Evolutionary conservation across 2,888 invertebrate species (phyloP), one percentile per base, ranked within the genome.

Genomic region (Hypercompe scribonia): DNA sequence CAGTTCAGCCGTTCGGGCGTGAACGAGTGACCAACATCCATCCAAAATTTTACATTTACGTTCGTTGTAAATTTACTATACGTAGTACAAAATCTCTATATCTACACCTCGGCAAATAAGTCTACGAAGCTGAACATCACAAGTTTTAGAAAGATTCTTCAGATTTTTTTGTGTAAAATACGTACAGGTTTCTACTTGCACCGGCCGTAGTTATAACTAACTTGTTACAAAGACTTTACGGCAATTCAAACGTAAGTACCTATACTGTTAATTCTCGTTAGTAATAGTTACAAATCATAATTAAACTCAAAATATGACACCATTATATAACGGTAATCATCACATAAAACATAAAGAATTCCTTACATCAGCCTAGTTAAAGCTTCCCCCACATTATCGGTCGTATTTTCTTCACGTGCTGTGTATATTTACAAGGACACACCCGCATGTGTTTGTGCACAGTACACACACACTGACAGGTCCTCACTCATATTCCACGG

Each of bases 401-500:
- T 18, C 28, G 7, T 61, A 31, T 31, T 61, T 61, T 61, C 15
- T 61, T 61, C 18, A 58, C 58, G 58, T 61, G 61, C 61, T 61
- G 13, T 58, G 58, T 58, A 28, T 28, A 13, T 13, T 58, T 58
- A 58, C 58, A 58, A 54, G 28, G 5, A 58, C 28, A 58, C 58
- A 15, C 28, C 1, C 18, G 31, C 7, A 18, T 61, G 61, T 61
- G 31, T 61, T 31, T 31, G 61, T 61, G 18, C 24, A 34, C 50
- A 68, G 31, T 68, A 50, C 46, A 67, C 67, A 61, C 67, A 39
- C 65, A 66, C 65, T 11, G 54, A 36, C 21, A 65, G 50, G 18
- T 65, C 76, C 75, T 63, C 75, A 67, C 77, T 77, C 82, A 78
- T 77, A 78, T 74, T 75, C 84, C 83, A 77, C 50, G 70, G 75